These are phyloP conservation scores for Sipha maydis DNA, from an alignment of 2,888 invertebrate species.

Conservation along the genomic window DNA sequence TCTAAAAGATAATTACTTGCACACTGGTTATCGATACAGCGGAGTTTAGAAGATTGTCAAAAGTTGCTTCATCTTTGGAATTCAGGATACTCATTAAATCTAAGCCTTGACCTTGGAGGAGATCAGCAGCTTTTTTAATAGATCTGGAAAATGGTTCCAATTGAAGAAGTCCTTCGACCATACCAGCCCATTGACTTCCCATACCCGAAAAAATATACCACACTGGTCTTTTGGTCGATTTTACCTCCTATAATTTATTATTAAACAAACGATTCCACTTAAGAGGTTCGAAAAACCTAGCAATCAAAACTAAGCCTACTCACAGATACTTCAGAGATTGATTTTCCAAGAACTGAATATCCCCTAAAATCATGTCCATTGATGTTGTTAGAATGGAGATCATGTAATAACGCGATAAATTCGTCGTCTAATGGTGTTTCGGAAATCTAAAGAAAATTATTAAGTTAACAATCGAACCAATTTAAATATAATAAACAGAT, in stretches of 20 bases:
- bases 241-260: conserved; percentile 39
- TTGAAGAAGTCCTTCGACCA: conserved; percentile 87
- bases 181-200: conserved; percentile 98
- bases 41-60: conserved; percentile 87
- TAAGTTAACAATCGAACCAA: not conserved
- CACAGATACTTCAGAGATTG: conserved; percentile 70
- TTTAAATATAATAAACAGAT: conserved; percentile 67
- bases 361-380: conserved; percentile 85
- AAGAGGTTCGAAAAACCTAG: not conserved
- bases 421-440: conserved; percentile 76
- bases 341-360: conserved; percentile 75
- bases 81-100: conserved; percentile 86
- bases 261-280: not conserved
- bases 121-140: conserved; percentile 76
- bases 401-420: conserved; percentile 80
- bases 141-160: conserved; percentile 84
- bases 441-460: conserved; percentile 66
- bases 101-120: conserved; percentile 81
- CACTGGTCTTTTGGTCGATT: conserved; percentile 73
- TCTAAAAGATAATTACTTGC: conserved; percentile 71
- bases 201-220: conserved; percentile 98
- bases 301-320: conserved; percentile 63
- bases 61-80: conserved; percentile 79
- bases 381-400: conserved; percentile 77
- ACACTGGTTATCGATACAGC: conserved; percentile 95